phyloP scores from a whole-genome alignment of 1,140 invertebrate species.

The Drosophila arawakana region DNA sequence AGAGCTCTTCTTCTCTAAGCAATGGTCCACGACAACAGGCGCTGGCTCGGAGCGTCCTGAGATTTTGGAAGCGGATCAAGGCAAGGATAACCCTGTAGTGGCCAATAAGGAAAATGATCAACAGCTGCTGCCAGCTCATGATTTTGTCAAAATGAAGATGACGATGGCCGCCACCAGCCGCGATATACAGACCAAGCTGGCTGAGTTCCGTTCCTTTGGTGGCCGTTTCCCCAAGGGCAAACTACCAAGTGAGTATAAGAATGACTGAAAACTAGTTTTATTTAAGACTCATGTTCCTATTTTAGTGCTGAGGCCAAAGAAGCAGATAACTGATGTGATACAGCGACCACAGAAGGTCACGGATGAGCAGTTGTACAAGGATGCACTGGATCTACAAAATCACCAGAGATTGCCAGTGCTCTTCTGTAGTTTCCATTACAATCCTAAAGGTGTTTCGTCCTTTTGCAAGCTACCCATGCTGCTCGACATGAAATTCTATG shows the following conservation, averaged over 20 bases:
- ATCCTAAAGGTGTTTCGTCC: constrained; percentile 83
- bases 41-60: constrained; percentile 56
- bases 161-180: constrained; percentile 87
- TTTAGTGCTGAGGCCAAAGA: constrained; percentile 63
- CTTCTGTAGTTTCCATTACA: constrained; percentile 94
- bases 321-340: constrained; percentile 43
- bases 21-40: constrained; percentile 78
- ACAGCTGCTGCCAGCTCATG: constrained; percentile 86
- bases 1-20: constrained; percentile 91
- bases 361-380: constrained; percentile 85
- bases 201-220: constrained; percentile 94
- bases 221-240: constrained; percentile 86
- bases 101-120: constrained; percentile 55
- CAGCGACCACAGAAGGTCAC: constrained; percentile 71
- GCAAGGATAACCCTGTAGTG: constrained; percentile 24
- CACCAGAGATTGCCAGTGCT: constrained; percentile 96
- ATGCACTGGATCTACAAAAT: constrained; percentile 93
- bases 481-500: constrained; percentile 95
- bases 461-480: constrained; percentile 76
- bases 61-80: constrained; percentile 36
- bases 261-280: neutral
- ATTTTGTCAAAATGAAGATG: constrained; percentile 90
- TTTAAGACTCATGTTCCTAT: neutral
- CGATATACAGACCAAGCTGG: constrained; percentile 90
- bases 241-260: constrained; percentile 57